Base-by-base conservation (phyloP, 2,888 invertebrate genomes). In the Cetonia aurata region DNA sequence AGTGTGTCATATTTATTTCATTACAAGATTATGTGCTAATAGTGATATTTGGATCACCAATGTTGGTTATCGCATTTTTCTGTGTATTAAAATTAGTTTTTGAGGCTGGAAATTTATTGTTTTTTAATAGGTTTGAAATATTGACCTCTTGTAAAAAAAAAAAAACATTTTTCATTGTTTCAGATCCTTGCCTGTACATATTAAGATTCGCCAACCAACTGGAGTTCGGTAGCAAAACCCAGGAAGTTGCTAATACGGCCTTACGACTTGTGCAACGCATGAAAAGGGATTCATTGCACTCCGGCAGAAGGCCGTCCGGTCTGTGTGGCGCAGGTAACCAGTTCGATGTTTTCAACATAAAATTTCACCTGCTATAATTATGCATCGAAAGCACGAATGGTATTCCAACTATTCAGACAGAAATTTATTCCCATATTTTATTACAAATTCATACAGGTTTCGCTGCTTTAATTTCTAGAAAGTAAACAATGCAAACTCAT, bases 231-330 rank as follows among this genome's bases (percentile, higher is more conserved):
- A 92, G 93, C 0, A 96, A 96, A 85, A 94, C 95, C 10, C 96
- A 98, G 80, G 96, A 96, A 82, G 98, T 99, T 4, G 93, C 95
- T 68, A 95, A 94, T 89, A 97, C 99, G 1, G 99, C 99, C 0
- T 87, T 96, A 70, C 89, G 99, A 69, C 88, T 99, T 72, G 96
- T 99, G 19, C 94, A 96, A 85, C 88, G 99, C 78, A 99, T 99
- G 99, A 99, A 98, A 85, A 90, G 96, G 79, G 99, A 99, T 85
- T 98, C 96, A 83, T 94, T 99, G 84, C 96, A 98, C 83, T 96
- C 95, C 0, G 99, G 99, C 6, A 88, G 99, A 71, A 87, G 98
- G 76, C 99, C 99, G 0, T 97, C 98, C 0, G 99, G 99, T 10
- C 89, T 99, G 17, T 99, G 99, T 85, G 99, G 99, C 25, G 99